Base-by-base conservation (phyloP, 2,113 vertebrate genomes). In the Equus przewalskii region DNA sequence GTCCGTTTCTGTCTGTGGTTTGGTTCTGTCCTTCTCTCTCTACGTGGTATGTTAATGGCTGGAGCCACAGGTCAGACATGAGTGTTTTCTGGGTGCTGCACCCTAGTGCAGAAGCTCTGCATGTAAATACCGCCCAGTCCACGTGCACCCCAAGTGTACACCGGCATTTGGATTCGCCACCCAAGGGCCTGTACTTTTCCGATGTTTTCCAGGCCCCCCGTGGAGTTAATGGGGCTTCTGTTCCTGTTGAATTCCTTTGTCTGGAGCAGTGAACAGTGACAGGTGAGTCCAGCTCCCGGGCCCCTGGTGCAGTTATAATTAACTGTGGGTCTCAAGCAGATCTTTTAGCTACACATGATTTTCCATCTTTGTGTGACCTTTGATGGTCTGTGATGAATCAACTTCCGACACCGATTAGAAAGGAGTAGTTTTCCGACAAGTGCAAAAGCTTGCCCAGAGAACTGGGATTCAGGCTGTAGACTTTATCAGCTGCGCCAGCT, bases 201-300 rank as follows among this genome's bases (percentile, higher is more conserved):
- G 0, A 0, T 95, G 94, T 91, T 87, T 96, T 78, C 79, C 41
- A 95, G 83, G 81, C 79, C 28, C 3, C 83, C 94, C 28, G n/a
- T 64, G 86, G 94, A 83, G 96, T 93, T 92, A 65, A 88, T 89
- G 82, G 44, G 56, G 84, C 72, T 73, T 95, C 81, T 89, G 56
- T 97, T 97, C 86, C 96, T 93, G 30, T 33, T 91, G 65, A 95
- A 69, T 67, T 83, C 46, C 81, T 86, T 97, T 93, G 81, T 91
- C 75, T 18, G 6, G 81, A 95, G 94, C 97, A 97, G 96, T 97
- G 96, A 98, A 97, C 86, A 58, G 97, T 96, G 95, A 95, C 96
- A 94, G 96, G 97, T 96, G 76, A 97, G 83, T 65, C 49, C 5
- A 0, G 22, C 75, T 80, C n/a, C 51, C 6, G 1, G 78, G 69